phyloP scores from a whole-genome alignment of 2,888 invertebrate genomes.

The Drosophila prolongata region DNA sequence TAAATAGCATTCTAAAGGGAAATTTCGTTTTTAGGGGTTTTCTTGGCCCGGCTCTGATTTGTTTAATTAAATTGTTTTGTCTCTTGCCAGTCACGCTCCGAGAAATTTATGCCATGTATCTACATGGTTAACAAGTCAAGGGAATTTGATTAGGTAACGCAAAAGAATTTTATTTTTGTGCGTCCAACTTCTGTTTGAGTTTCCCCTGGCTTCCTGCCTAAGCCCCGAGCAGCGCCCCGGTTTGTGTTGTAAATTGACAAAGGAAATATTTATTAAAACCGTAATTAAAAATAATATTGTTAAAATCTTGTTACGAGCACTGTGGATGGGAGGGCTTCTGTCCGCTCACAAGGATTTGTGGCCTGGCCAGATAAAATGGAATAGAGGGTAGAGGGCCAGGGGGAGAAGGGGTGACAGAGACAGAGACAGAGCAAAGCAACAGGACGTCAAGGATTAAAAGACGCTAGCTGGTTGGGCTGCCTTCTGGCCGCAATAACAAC shows the following conservation, averaged over 20 bases:
- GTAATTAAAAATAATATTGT: constrained; percentile 76
- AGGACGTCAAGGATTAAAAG: constrained; percentile 76
- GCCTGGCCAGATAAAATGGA: constrained; percentile 46
- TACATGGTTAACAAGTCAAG: constrained; percentile 42
- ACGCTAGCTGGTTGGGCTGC: constrained; percentile 46
- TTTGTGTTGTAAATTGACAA: constrained; percentile 51
- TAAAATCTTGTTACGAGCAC: constrained; percentile 56
- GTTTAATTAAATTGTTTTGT: constrained; percentile 51
- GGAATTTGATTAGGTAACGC: constrained; percentile 34
- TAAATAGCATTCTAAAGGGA: constrained; percentile 45
- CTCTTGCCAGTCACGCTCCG: constrained; percentile 42
- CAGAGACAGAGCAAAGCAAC: constrained; percentile 55
- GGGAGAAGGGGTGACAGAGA: not conserved
- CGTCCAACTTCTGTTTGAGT: constrained; percentile 26
- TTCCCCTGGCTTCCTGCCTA: not conserved
- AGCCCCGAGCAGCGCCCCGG: constrained; percentile 3
- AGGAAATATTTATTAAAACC: constrained; percentile 67
- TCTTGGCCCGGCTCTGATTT: constrained; percentile 36
- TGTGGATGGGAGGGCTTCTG: constrained; percentile 6
- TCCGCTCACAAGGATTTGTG: constrained; percentile 51
- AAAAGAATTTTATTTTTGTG: constrained; percentile 26
- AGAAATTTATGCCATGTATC: constrained; percentile 31
- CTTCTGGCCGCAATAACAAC: constrained; percentile 61
- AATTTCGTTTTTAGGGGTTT: constrained; percentile 28
- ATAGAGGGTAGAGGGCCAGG: constrained; percentile 20